Base-by-base conservation (phyloP, 2,888 invertebrate species). In the Lepidochitona cinerea region DNA sequence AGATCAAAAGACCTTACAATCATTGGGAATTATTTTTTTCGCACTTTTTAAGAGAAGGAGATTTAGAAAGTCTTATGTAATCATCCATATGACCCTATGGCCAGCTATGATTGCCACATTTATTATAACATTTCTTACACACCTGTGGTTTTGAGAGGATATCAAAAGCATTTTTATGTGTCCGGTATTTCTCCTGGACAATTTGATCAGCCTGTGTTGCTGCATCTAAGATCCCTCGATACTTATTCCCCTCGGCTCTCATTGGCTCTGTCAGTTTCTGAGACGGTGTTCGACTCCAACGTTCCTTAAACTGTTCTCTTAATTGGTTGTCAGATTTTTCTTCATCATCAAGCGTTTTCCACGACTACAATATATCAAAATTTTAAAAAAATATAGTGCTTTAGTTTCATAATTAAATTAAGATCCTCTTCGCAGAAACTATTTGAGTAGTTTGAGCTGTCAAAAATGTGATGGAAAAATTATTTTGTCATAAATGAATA, bases 271-370 rank as follows among this genome's bases (percentile, higher is more conserved):
- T 99, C 73, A 99, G 93, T 89, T 94, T 94, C 33, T 93, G 94
- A 0, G 98, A 98, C 0, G 96, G 93, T 33, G 96, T 96, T 86
- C 99, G 94, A 0, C 94, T 94, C 99, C 99, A 99, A 78, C 95
- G 94, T 79, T 96, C 95, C 85, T 96, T 96, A 90, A 99, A 98
- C 92, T 99, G 98, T 59, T 92, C 92, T 75, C 96, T 93, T 81
- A 99, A 92, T 87, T 96, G 94, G 84, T 94, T 94, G 91, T 99
- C 99, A 0, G 97, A 96, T 82, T 95, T 94, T 81, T 94, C 94
- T 91, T 99, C 99, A 90, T 98, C 98, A 85, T 95, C 94, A 83
- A 99, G 91, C 93, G 96, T 82, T 41, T 88, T 89, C 6, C 89
- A 87, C 36, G 90, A 87, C 91, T 91, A 83, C n/a, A 79, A 81